Evolutionary conservation across 2,113 vertebrate species (phyloP).

Genomic region (Lophochroa leadbeateri): DNA sequence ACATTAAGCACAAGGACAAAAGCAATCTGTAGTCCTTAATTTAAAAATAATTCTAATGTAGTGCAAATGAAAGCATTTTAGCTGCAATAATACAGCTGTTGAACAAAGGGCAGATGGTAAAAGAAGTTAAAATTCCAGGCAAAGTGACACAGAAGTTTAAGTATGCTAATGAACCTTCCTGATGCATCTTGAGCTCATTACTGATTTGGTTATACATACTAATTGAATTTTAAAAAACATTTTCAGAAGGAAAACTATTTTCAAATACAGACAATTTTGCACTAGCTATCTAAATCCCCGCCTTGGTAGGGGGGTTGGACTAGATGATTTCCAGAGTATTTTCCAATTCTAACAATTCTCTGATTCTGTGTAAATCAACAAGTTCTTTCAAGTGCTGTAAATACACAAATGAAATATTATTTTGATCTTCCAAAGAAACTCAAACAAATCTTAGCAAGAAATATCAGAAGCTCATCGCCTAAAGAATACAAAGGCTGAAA

Average conservation of each 20-base stretch:
- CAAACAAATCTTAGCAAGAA: background rate
- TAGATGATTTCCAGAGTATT: background rate
- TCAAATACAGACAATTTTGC: background rate
- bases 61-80: conserved; percentile 58
- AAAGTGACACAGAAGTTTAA: conserved; percentile 67
- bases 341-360: background rate
- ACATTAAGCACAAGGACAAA: conserved; percentile 59
- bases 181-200: conserved; percentile 39
- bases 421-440: background rate
- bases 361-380: background rate
- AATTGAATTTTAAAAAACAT: conserved; percentile 14
- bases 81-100: conserved; percentile 73
- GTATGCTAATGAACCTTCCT: conserved; percentile 37
- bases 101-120: conserved; percentile 69
- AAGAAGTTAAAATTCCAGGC: conserved; percentile 65
- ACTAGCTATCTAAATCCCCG: background rate
- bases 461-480: background rate
- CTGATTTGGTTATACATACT: conserved; percentile 27
- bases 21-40: conserved; percentile 47
- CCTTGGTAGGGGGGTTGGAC: background rate
- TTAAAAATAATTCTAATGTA: conserved; percentile 62
- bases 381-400: background rate
- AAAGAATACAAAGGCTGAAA: background rate
- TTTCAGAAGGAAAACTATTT: background rate
- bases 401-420: background rate